Evolutionary conservation across 2,113 vertebrate genomes (phyloP), one percentile per base, ranked within the genome.

Genomic region (Perccottus glenii): DNA sequence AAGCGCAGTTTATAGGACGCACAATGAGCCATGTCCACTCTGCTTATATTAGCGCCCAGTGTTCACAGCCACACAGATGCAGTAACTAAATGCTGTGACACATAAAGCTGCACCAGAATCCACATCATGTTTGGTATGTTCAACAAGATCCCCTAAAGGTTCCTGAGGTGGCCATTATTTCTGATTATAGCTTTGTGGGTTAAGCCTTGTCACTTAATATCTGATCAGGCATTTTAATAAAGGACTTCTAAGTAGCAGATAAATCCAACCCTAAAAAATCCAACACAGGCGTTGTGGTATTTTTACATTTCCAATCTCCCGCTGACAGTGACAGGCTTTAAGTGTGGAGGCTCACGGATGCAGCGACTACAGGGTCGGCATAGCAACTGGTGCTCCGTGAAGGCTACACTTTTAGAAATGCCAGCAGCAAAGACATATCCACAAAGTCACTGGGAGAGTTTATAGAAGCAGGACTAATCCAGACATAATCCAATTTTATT

Each of bases 21-120:
- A 88, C 84, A 88, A 81, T 76, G 86, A 84, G 75, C 84, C 69
- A 3, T 64, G 69, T 79, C 75, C 77, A 75, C 64, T 11, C 69
- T 53, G 80, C 69, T 81, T 77, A 78, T 74, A 75, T 82, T 83
- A 82, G 80, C 42, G 52, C 55, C 12, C 43, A 0, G 15, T 19
- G 60, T 51, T 71, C 52, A 43, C 69, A 49, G 11, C 42, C 57
- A 47, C 47, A 58, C 53, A 43, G 32, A 55, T 8, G 27, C 52
- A 40, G 5, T 3, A 12, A 52, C 43, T 43, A 52, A 66, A 53
- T 57, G 70, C 43, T 53, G 14, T 27, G 51, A 52, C 69, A 52
- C 57, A 60, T 11, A 66, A 56, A 46, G 19, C 19, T 9, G 53
- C 33, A 56, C 56, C 59, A 51, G 56, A 73, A 77, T 64, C 52